These are phyloP conservation scores for Nephotettix cincticeps DNA, from an alignment of 1,140 invertebrate genomes.

Conservation along the genomic window DNA sequence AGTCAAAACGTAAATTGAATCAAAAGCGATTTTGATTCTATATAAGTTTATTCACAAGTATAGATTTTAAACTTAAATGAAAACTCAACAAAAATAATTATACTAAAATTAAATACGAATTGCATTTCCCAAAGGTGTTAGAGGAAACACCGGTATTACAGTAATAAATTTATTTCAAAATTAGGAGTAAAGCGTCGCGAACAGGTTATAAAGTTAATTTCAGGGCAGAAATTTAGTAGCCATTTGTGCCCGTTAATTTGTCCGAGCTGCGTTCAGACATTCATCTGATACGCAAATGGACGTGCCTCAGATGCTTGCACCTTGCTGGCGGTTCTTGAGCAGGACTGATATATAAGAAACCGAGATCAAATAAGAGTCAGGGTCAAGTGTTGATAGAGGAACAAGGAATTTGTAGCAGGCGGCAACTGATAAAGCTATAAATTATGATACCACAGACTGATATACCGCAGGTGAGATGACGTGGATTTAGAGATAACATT, in stretches of 20 bases:
- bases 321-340: neutral
- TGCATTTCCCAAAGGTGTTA: neutral
- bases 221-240: slow-evolving; percentile 9
- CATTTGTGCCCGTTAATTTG: neutral
- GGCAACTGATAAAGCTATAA: no score
- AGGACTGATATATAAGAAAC: neutral
- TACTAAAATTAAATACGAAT: neutral
- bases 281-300: slow-evolving; percentile 3
- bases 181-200: slow-evolving; percentile 11
- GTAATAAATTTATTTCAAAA: slow-evolving; percentile 14
- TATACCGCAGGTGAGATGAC: no score
- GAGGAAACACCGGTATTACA: neutral
- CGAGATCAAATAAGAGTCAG: neutral
- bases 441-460: no score
- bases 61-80: no score
- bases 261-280: neutral
- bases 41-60: no score
- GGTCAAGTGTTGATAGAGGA: no score
- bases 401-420: no score
- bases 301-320: neutral
- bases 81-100: no score
- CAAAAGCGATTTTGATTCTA: no score
- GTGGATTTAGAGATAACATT: no score
- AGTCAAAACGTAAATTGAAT: no score
- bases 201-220: slow-evolving; percentile 19